Evolutionary conservation across 2,888 invertebrate genomes (phyloP).

Genomic region (Acrobeloides nanus): DNA sequence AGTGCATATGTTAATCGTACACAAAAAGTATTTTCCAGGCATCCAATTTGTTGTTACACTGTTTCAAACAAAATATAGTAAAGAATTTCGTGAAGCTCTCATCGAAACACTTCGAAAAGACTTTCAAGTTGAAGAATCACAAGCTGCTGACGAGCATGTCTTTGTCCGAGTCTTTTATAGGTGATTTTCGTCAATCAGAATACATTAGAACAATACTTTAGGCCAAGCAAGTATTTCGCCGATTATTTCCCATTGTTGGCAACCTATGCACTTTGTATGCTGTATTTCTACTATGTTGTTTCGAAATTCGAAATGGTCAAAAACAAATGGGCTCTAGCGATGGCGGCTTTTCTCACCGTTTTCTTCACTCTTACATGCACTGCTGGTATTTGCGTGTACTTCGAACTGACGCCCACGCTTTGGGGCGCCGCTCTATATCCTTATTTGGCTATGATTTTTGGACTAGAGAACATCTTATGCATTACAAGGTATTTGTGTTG

Average conservation of each 20-base stretch:
- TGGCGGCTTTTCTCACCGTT: constrained; percentile 77
- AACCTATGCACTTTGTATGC: constrained; percentile 36
- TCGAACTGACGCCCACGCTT: constrained; percentile 53
- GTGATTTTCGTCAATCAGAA: neutral
- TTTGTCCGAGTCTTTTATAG: constrained; percentile 45
- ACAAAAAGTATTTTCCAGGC: constrained; percentile 19
- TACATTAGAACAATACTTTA: neutral
- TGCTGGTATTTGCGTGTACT: constrained; percentile 59
- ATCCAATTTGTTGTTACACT: constrained; percentile 41
- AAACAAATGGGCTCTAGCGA: constrained; percentile 76
- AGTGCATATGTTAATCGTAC: neutral
- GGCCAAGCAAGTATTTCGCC: constrained; percentile 40
- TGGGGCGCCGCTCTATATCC: constrained; percentile 76
- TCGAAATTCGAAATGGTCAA: constrained; percentile 87
- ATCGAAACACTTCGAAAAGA: constrained; percentile 9
- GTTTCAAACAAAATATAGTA: constrained; percentile 17
- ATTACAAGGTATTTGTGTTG: constrained; percentile 70
- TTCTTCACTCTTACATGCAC: constrained; percentile 76
- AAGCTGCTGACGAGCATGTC: constrained; percentile 33
- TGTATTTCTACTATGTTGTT: constrained; percentile 45
- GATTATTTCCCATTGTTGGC: constrained; percentile 40
- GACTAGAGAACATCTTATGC: constrained; percentile 67
- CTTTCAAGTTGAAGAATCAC: constrained; percentile 23
- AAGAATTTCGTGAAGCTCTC: constrained; percentile 11
- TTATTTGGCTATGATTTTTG: constrained; percentile 85